These are phyloP conservation scores for Ommatoiulus sabulosus DNA, from an alignment of 2,888 invertebrate genomes.

Conservation along the genomic window DNA sequence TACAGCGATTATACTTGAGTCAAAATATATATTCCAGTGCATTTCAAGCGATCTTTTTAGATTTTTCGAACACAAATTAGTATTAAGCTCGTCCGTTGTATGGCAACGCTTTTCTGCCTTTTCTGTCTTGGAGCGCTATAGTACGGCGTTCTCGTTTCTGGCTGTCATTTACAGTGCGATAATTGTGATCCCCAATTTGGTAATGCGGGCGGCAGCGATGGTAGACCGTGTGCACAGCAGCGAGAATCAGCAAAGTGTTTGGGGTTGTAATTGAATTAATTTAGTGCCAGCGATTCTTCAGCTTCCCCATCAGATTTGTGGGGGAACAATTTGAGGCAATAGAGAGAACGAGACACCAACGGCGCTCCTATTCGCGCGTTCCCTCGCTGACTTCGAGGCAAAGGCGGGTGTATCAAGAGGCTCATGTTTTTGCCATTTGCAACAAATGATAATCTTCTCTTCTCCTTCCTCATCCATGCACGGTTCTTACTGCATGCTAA, in stretches of 20 bases:
- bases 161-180: slow-evolving; percentile 42
- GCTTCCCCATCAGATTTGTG: slow-evolving; percentile 46
- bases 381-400: neutral
- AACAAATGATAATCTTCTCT: neutral
- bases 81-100: no score
- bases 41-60: no score
- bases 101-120: no score
- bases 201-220: slow-evolving; percentile 38
- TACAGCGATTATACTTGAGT: no score
- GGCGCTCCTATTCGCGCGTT: neutral
- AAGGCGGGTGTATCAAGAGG: neutral
- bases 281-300: slow-evolving; percentile 51
- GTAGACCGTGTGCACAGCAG: slow-evolving; percentile 35
- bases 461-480: neutral
- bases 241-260: slow-evolving; percentile 51
- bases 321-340: slow-evolving; percentile 42
- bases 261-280: slow-evolving; percentile 50
- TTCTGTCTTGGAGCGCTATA: no score
- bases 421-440: neutral
- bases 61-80: no score
- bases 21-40: no score
- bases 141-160: neutral
- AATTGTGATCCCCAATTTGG: slow-evolving; percentile 51
- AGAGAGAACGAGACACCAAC: slow-evolving; percentile 33
- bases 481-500: no score